Evolutionary conservation across 2,888 invertebrate genomes (phyloP).

Genomic region (Amphipyra tragopoginis): DNA sequence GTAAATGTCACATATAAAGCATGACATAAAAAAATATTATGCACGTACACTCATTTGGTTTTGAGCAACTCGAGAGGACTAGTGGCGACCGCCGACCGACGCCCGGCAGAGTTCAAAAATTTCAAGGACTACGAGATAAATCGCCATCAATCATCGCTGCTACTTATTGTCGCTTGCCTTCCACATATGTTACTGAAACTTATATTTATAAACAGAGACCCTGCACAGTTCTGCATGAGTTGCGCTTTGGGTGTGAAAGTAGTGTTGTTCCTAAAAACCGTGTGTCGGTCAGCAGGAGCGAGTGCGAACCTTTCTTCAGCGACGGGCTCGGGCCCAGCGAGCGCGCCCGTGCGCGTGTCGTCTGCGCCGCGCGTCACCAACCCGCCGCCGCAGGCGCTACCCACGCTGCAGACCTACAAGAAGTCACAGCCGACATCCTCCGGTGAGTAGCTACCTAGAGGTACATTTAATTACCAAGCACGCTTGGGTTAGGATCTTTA

Average conservation of each 20-base stretch:
- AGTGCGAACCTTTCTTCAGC: conserved; percentile 48
- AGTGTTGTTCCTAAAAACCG: conserved; percentile 6
- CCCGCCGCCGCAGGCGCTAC: conserved; percentile 51
- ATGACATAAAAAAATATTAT: conserved; percentile 63
- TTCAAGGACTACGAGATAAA: conserved; percentile 69
- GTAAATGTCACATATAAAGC: conserved; percentile 52
- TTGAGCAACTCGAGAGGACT: conserved; percentile 46
- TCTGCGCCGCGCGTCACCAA: conserved; percentile 38
- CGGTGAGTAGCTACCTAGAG: conserved; percentile 63
- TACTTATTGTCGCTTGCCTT: conserved; percentile 43
- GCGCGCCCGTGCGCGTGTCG: conserved; percentile 33
- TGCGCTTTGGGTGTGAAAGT: conserved; percentile 7
- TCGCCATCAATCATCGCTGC: conserved; percentile 43
- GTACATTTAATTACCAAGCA: no score
- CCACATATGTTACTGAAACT: conserved; percentile 8
- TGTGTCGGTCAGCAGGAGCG: conserved; percentile 38
- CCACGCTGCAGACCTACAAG: conserved; percentile 52
- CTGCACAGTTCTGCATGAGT: conserved; percentile 39
- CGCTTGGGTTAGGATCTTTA: no score
- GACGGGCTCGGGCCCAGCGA: conserved; percentile 34
- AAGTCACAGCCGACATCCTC: conserved; percentile 81
- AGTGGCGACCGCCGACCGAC: conserved; percentile 39
- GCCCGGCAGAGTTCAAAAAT: conserved; percentile 69
- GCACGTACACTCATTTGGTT: conserved; percentile 43
- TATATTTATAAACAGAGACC: conserved; percentile 1